phyloP scores from a whole-genome alignment of 2,797 vertebrate species.

The Hemibagrus guttatus region DNA sequence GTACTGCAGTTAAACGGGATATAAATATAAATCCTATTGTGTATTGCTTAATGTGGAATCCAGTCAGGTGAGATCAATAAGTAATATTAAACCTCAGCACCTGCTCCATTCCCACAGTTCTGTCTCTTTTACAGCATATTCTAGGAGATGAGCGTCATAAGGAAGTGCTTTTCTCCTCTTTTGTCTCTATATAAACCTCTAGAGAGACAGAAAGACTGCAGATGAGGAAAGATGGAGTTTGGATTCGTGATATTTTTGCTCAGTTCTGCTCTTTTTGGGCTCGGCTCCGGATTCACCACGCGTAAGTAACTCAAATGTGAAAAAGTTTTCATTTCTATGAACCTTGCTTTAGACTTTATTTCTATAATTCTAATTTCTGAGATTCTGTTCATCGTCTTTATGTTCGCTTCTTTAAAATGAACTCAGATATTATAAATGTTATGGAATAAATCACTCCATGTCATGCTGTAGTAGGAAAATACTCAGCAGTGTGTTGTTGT shows the following conservation, averaged over 20 bases:
- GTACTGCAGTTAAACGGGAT: not conserved
- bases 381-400: too few relatives aligned
- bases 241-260: not conserved
- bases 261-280: not conserved
- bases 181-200: not conserved
- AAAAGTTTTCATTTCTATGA: too few relatives aligned
- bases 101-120: conserved; percentile 12
- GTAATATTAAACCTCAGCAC: not conserved
- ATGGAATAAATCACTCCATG: too few relatives aligned
- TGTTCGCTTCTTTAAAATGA: too few relatives aligned
- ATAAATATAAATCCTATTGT: not conserved
- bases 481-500: too few relatives aligned
- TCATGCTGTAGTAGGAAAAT: too few relatives aligned
- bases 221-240: conserved; percentile 22
- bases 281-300: not conserved
- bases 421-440: too few relatives aligned
- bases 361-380: too few relatives aligned
- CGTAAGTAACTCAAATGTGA: not conserved
- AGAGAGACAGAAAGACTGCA: not conserved
- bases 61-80: not conserved
- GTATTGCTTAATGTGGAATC: not conserved
- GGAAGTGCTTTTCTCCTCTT: conserved; percentile 3
- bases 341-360: too few relatives aligned
- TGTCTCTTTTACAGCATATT: conserved; percentile 14
- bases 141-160: not conserved